phyloP scores from a whole-genome alignment of 2,797 vertebrate species.

The Leuciscus waleckii region DNA sequence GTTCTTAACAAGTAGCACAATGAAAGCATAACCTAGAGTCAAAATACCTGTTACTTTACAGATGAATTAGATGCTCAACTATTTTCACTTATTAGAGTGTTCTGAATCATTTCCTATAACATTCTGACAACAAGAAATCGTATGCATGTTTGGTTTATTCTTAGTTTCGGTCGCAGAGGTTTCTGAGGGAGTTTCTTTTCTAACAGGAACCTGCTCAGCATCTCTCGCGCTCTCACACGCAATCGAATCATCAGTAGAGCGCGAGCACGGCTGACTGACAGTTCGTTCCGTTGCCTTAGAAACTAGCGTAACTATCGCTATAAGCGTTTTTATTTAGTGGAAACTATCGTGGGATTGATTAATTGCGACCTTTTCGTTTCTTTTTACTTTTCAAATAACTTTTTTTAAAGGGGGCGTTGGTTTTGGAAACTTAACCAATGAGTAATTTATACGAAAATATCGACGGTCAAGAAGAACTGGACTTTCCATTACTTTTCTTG shows the following conservation, averaged over 20 bases:
- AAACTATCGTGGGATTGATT: background rate
- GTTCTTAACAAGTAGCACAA: background rate
- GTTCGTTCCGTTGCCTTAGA: conserved; percentile 8
- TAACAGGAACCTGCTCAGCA: conserved; percentile 58
- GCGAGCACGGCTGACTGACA: background rate
- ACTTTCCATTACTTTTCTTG: conserved; percentile 90
- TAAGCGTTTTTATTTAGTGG: background rate
- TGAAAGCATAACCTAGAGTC: background rate
- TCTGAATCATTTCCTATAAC: background rate
- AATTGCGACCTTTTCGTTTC: background rate
- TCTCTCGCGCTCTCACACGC: conserved; percentile 23
- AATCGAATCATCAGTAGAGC: background rate
- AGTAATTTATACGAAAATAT: conserved; percentile 51
- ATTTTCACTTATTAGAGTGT: too few species aligned
- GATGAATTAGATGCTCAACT: background rate
- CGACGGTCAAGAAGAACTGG: conserved; percentile 84
- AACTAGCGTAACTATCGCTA: background rate
- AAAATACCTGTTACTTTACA: background rate
- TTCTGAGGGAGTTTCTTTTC: conserved; percentile 50
- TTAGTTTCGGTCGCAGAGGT: background rate
- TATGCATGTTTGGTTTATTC: background rate
- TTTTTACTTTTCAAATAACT: background rate
- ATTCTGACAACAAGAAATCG: background rate
- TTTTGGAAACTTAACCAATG: conserved; percentile 45
- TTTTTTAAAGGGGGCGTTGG: background rate